phyloP scores from a whole-genome alignment of 2,113 vertebrate genomes.

The Poecilia latipinna region DNA sequence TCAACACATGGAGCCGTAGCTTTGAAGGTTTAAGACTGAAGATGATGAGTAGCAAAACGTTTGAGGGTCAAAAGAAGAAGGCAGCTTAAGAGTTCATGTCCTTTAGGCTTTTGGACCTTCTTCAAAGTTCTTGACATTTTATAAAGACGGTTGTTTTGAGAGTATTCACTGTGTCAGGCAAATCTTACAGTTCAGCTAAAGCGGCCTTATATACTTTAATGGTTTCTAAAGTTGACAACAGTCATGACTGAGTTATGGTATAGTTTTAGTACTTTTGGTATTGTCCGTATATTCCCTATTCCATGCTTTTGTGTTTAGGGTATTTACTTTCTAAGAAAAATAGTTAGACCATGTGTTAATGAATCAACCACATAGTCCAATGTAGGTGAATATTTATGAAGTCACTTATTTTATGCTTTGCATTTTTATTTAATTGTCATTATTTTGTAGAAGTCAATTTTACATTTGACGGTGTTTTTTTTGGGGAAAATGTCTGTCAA shows the following conservation, averaged over 20 bases:
- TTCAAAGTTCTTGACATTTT: constrained; percentile 5
- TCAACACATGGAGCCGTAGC: background rate
- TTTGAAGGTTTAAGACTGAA: background rate
- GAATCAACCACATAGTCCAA: too few species aligned
- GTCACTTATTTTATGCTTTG: too few species aligned
- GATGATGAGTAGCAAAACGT: background rate
- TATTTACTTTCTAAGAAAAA: too few species aligned
- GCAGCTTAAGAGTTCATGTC: background rate
- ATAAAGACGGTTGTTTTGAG: background rate
- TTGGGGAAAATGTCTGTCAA: too few species aligned
- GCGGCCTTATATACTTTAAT: background rate
- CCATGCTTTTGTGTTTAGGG: too few species aligned
- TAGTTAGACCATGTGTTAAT: too few species aligned
- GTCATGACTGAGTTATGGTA: background rate
- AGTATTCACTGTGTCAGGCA: too few species aligned
- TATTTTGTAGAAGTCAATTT: too few species aligned
- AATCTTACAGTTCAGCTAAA: background rate
- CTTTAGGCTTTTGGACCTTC: background rate
- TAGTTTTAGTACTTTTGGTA: background rate
- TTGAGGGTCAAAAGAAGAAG: background rate
- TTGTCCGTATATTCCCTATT: too few species aligned
- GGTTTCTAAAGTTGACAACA: background rate
- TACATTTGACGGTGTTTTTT: too few species aligned
- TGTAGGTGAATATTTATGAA: too few species aligned
- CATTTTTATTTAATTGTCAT: too few species aligned